These are phyloP conservation scores for Sorex maritimensis DNA, from an alignment of 2,797 vertebrate genomes.

Conservation along the genomic window DNA sequence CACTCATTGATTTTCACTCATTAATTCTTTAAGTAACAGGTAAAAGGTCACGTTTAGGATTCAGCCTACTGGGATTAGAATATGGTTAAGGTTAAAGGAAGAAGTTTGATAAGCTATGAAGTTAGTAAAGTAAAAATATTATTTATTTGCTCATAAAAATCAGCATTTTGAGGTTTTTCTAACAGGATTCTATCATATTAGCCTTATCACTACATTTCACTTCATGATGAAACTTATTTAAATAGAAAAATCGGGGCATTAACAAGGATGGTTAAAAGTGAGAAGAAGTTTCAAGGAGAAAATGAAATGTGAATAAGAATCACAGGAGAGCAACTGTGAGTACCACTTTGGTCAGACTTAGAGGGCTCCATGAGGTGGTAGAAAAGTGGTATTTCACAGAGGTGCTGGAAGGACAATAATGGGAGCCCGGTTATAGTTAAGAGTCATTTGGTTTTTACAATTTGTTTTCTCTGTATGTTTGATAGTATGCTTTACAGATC, in stretches of 20 bases:
- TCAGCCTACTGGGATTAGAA: not conserved
- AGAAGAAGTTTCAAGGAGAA: not conserved
- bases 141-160: conserved; percentile 8
- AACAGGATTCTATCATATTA: not conserved
- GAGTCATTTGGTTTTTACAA: too few species aligned
- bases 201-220: not conserved
- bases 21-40: conserved; percentile 28
- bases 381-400: not conserved
- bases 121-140: not conserved
- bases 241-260: not conserved
- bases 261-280: not conserved
- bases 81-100: not conserved
- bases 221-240: conserved; percentile 19
- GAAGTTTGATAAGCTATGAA: not conserved
- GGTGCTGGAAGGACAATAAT: not conserved
- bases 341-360: not conserved
- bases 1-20: not conserved
- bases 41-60: not conserved
- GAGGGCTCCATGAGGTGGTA: too few species aligned
- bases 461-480: not conserved
- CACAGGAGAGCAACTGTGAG: fast-evolving
- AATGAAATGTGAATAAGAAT: not conserved
- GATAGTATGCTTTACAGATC: not conserved
- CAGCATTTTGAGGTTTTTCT: not conserved
- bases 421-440: too few species aligned